Evolutionary conservation across 2,113 vertebrate genomes (phyloP).

Genomic region (Tragelaphus imberbis): DNA sequence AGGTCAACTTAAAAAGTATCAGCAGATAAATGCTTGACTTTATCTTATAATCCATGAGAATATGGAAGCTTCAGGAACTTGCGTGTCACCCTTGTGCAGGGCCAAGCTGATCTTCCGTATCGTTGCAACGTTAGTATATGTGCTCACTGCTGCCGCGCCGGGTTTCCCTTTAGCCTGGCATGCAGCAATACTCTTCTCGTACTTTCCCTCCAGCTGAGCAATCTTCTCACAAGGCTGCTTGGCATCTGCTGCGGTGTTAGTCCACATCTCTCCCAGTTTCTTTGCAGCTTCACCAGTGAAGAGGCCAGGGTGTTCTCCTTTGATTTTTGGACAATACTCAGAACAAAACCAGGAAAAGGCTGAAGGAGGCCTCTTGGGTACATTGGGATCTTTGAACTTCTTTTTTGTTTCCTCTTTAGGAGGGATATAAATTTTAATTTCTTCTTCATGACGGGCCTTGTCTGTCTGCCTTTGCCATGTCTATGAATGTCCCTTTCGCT

Average conservation of each 20-base stretch:
- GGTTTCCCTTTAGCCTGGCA: background rate
- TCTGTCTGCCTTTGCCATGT: background rate
- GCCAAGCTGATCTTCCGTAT: background rate
- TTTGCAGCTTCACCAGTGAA: background rate
- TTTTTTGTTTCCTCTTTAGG: background rate
- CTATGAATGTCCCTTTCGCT: background rate
- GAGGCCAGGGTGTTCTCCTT: background rate
- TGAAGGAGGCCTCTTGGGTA: background rate
- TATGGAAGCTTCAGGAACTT: background rate
- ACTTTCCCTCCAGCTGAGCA: background rate
- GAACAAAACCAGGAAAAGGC: background rate
- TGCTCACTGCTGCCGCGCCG: background rate
- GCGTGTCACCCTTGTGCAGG: background rate
- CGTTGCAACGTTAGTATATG: background rate
- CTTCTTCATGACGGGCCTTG: background rate
- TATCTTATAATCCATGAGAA: background rate
- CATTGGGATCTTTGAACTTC: background rate
- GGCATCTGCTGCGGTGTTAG: background rate
- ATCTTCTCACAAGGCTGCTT: background rate
- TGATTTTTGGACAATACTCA: background rate
- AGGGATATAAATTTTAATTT: background rate
- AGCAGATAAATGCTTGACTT: background rate
- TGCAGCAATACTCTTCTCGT: background rate
- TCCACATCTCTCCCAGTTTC: background rate
- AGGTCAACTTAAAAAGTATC: background rate